Percentiles rank a stretch among this genome's conserved stretches.
phyloP scores from a whole-genome alignment of 2,113 vertebrate species.

The Alaudala cheleensis region DNA sequence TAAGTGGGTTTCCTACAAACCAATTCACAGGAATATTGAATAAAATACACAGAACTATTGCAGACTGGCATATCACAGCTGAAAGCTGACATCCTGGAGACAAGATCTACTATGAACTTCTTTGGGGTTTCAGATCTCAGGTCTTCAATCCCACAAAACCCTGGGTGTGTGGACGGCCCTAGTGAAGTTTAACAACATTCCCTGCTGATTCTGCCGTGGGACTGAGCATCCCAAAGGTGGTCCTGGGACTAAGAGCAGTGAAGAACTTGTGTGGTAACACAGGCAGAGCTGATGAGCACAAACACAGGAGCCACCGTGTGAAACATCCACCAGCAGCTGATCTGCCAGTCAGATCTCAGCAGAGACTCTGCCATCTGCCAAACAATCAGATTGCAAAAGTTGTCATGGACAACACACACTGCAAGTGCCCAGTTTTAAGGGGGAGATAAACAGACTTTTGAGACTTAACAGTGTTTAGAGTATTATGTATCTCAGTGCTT shows the following conservation, averaged over 20 bases:
- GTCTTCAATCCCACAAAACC: background rate
- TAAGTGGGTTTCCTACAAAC: constrained; percentile 94
- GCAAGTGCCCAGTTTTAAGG: background rate
- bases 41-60: background rate
- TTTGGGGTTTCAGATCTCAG: background rate
- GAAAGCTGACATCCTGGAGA: background rate
- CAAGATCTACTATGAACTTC: background rate
- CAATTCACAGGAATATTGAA: constrained; percentile 21
- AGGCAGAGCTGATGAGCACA: background rate
- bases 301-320: background rate
- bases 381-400: background rate
- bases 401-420: background rate
- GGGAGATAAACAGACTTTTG: background rate
- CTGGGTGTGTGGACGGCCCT: background rate
- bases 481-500: background rate
- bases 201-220: background rate
- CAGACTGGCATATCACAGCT: background rate
- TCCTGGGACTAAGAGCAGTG: fast-evolving
- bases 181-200: background rate
- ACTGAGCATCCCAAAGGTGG: background rate
- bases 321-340: background rate
- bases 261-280: background rate
- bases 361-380: background rate
- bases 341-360: background rate
- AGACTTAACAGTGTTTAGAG: background rate